phyloP scores from a whole-genome alignment of 2,797 vertebrate species.

The Gymnoscopelus microlampas region DNA sequence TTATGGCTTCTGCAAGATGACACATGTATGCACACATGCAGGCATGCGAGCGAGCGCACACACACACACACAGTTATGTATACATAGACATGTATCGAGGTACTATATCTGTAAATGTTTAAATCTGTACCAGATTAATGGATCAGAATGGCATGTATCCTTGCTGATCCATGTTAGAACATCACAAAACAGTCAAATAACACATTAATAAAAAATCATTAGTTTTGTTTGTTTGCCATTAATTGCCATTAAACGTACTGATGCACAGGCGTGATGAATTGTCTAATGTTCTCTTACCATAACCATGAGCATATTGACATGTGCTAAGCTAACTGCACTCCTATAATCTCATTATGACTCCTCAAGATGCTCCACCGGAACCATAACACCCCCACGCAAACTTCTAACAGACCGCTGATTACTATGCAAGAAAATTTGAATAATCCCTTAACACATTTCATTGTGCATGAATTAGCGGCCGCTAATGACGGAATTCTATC shows the following conservation, averaged over 20 bases:
- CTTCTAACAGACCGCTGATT: slow-evolving; percentile 60
- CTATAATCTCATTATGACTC: slow-evolving; percentile 81
- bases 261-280: slow-evolving; percentile 72
- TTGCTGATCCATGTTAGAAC: slow-evolving; percentile 60
- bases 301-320: slow-evolving; percentile 71
- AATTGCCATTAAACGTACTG: slow-evolving; percentile 65
- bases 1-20: slow-evolving; percentile 29
- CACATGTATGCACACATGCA: slow-evolving; percentile 25
- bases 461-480: slow-evolving; percentile 71
- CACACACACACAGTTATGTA: slow-evolving; percentile 18
- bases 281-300: slow-evolving; percentile 71
- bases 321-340: slow-evolving; percentile 72
- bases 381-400: slow-evolving; percentile 69
- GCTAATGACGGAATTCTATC: slow-evolving; percentile 71
- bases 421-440: slow-evolving; percentile 66
- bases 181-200: slow-evolving; percentile 57
- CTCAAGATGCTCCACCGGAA: slow-evolving; percentile 67
- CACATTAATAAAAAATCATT: slow-evolving; percentile 60
- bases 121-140: slow-evolving; percentile 72
- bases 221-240: slow-evolving; percentile 56
- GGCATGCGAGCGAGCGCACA: slow-evolving; percentile 28
- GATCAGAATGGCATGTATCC: slow-evolving; percentile 52
- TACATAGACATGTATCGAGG: slow-evolving; percentile 23
- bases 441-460: slow-evolving; percentile 74
- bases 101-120: slow-evolving; percentile 37